Conservation (phyloP, 2,113 vertebrate species). For the Progne subis region DNA sequence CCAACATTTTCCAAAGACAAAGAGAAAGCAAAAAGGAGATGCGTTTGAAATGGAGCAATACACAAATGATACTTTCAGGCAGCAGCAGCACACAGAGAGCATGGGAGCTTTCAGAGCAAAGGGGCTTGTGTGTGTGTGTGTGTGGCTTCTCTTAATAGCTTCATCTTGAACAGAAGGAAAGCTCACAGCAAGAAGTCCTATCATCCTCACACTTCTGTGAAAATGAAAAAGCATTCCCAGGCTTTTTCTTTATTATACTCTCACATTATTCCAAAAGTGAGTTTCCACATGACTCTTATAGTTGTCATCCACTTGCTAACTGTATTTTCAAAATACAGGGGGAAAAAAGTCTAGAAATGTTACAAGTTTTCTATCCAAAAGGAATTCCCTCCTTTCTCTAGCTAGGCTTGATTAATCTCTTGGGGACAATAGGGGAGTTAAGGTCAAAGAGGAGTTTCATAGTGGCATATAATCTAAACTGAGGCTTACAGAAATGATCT, state of each 20-base stretch:
- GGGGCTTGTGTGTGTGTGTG: background rate
- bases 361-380: background rate
- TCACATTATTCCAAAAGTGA: background rate
- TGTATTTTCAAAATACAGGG: background rate
- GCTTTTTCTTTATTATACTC: background rate
- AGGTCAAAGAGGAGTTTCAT: background rate
- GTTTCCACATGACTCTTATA: background rate
- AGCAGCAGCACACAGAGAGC: background rate
- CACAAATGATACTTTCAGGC: background rate
- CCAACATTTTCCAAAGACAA: conserved; percentile 58
- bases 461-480: background rate
- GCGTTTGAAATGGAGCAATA: background rate
- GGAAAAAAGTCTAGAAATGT: background rate
- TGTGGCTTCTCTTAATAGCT: conserved; percentile 20
- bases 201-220: conserved; percentile 4
- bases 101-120: conserved; percentile 22
- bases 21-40: conserved; percentile 11
- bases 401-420: background rate
- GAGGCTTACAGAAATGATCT: background rate
- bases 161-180: background rate
- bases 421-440: background rate
- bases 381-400: background rate
- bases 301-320: background rate
- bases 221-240: conserved; percentile 11
- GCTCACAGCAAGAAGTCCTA: conserved; percentile 49